A percentile compares a stretch with the other conserved stretches of the same genome.
Evolutionary conservation across 2,797 vertebrate genomes (phyloP).

Genomic region (Nasua narica): DNA sequence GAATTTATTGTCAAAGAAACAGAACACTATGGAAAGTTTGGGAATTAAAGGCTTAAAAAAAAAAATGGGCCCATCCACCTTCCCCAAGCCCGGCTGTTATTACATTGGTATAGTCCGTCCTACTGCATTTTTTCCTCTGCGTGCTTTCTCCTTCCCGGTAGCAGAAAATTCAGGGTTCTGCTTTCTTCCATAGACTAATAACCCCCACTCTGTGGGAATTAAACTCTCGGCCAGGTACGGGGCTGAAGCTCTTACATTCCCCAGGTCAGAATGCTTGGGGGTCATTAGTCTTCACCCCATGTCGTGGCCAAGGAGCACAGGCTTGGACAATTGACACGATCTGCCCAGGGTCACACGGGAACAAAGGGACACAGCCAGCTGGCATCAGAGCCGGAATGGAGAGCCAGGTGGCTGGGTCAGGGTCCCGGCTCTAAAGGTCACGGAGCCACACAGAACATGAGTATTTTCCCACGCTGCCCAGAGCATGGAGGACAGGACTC

Average conservation of each 20-base stretch:
- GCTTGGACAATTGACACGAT: neutral
- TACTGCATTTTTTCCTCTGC: neutral
- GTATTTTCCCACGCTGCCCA: neutral
- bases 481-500: no score
- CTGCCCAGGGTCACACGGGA: neutral
- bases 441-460: fast-evolving
- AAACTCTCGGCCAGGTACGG: fast-evolving
- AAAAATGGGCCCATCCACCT: neutral
- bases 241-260: neutral
- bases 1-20: neutral
- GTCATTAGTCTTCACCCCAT: neutral
- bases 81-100: neutral
- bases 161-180: neutral
- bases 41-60: neutral
- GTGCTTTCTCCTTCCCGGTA: neutral
- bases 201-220: neutral
- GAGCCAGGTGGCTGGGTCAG: neutral
- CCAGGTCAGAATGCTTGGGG: fast-evolving
- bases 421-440: neutral
- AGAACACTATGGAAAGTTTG: neutral
- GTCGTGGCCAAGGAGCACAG: neutral
- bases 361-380: neutral
- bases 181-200: neutral
- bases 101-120: neutral
- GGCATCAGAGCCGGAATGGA: neutral